Conservation (phyloP, 2,888 invertebrate species). For the Teleiodes luculella region DNA sequence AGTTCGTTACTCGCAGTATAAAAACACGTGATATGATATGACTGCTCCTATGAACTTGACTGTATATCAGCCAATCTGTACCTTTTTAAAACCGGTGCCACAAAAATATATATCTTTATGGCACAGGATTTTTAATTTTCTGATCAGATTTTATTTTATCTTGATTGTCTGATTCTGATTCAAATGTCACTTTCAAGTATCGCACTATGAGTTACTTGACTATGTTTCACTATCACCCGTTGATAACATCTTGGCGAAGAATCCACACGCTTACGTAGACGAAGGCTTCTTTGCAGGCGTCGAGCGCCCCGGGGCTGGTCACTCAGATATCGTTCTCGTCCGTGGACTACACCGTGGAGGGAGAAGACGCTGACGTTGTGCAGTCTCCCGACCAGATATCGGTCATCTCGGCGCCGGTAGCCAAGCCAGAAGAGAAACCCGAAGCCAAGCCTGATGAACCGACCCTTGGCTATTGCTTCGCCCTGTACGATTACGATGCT, state of each 20-base stretch:
- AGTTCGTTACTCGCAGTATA: too few species aligned
- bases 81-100: too few species aligned
- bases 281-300: constrained; percentile 34
- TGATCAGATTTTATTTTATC: too few species aligned
- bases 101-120: too few species aligned
- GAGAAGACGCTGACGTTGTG: constrained; percentile 84
- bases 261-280: constrained; percentile 2
- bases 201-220: too few species aligned
- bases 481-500: constrained; percentile 96
- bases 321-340: constrained; percentile 95
- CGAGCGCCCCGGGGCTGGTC: constrained; percentile 80
- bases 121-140: too few species aligned
- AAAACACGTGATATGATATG: too few species aligned
- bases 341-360: constrained; percentile 94
- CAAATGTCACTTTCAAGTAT: too few species aligned
- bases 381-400: constrained; percentile 86
- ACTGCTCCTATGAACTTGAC: too few species aligned
- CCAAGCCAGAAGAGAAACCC: constrained; percentile 58
- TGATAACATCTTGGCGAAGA: constrained; percentile 9
- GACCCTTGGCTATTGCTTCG: constrained; percentile 84
- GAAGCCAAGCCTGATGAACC: constrained; percentile 30
- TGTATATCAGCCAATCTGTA: too few species aligned
- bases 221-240: too few species aligned
- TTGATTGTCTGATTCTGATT: too few species aligned
- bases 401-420: constrained; percentile 80